phyloP scores from a whole-genome alignment of 1,140 invertebrate species.

The Drosophila tristis region DNA sequence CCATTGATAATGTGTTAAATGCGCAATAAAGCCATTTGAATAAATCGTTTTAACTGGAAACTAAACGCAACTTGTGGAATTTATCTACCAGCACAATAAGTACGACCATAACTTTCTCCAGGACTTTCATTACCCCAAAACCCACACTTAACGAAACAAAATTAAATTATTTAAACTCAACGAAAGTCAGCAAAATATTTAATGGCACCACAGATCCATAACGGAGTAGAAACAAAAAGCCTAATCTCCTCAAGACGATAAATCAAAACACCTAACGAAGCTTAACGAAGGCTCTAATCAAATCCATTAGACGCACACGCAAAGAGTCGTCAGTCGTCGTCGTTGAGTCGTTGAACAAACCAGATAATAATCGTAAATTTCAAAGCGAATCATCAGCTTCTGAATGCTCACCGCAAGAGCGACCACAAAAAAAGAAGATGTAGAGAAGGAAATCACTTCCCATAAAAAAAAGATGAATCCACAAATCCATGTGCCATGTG shows the following conservation, averaged over 20 bases:
- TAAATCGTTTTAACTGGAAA: too few relatives aligned
- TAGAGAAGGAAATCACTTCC: constrained; percentile 36
- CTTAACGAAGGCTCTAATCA: constrained; percentile 18
- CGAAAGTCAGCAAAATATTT: background rate
- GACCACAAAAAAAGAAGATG: constrained; percentile 12
- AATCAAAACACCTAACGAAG: constrained; percentile 17
- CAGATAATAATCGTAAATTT: constrained; percentile 28
- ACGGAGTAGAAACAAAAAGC: too few relatives aligned
- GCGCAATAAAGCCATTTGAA: background rate
- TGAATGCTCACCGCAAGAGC: constrained; percentile 36
- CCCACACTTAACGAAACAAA: constrained; percentile 1
- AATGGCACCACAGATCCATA: background rate
- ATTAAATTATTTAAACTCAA: constrained; percentile 1
- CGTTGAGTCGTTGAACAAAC: background rate
- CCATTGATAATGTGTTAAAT: background rate
- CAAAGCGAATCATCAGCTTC: constrained; percentile 22
- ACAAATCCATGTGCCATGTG: constrained; percentile 38
- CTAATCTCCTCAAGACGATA: background rate
- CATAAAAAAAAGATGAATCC: constrained; percentile 35
- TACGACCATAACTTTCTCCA: background rate
- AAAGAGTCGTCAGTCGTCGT: constrained; percentile 5
- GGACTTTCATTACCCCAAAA: background rate
- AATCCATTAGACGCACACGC: constrained; percentile 13
- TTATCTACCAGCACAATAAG: background rate
- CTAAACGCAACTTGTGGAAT: too few relatives aligned